Base-by-base conservation (phyloP, 2,113 vertebrate species). In the Bos taurus region DNA sequence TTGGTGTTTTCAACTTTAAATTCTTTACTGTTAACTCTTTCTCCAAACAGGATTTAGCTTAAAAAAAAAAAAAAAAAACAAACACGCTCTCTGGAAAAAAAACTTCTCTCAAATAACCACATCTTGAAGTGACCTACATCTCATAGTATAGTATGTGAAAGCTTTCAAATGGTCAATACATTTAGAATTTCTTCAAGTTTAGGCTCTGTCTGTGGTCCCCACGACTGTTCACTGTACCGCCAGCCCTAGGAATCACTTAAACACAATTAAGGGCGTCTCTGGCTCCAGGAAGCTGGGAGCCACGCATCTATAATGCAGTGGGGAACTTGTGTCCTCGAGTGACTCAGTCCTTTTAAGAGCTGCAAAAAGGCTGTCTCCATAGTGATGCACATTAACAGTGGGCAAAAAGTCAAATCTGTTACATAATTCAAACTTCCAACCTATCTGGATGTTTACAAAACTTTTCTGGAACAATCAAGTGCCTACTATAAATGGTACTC, bases 321-420 rank as follows among this genome's bases (percentile, higher is more conserved):
- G 94, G 92, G 96, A 95, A 26, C 86, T 36, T 7, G 8, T 95
- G 98, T 98, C 98, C 97, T 97, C 92, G 95, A 95, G 90, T 91
- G 98, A 98, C 98, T 95, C 94, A 19, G 90, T 50, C 88, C 87
- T 97, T 94, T 88, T 88, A 52, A 95, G 95, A 48, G 91, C 97
- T 94, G 97, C 97, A 94, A 98, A 98, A 94, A 97, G 98, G 94
- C 21, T 25, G 98, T 98, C 97, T 95, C 97, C 97, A 82, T 83
- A 86, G 98, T 96, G 98, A 98, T 88, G 43, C 97, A 94, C 16
- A 88, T 93, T 97, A 98, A 98, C 98, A 97, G 90, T 60, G 96
- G 98, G 98, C 98, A 97, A 56, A 1, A 88, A 98, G 97, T 98
- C 98, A 98, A 82, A 91, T 43, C 96, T 97, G 89, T 99, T 98